phyloP scores from a whole-genome alignment of 2,888 invertebrate genomes.

The Anorthoa munda region DNA sequence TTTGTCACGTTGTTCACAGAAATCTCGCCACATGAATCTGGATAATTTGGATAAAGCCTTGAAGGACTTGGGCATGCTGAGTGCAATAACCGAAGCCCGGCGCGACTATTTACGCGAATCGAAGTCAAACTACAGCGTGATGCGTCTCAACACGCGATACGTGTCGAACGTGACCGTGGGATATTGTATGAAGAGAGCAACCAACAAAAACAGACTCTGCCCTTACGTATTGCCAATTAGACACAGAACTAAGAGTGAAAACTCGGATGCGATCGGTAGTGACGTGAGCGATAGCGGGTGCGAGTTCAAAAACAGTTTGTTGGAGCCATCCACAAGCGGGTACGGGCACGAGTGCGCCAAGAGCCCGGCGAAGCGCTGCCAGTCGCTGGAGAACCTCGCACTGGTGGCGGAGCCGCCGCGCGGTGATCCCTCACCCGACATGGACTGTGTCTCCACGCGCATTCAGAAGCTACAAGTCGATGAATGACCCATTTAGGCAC shows the following conservation, averaged over 20 bases:
- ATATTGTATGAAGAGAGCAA: slow-evolving; percentile 90
- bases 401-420: slow-evolving; percentile 82
- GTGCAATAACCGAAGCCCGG: slow-evolving; percentile 91
- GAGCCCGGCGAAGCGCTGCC: slow-evolving; percentile 90
- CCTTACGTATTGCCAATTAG: slow-evolving; percentile 91
- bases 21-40: slow-evolving; percentile 87
- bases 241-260: slow-evolving; percentile 92
- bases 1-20: slow-evolving; percentile 84
- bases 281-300: slow-evolving; percentile 80
- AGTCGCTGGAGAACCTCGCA: slow-evolving; percentile 91
- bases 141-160: slow-evolving; percentile 91
- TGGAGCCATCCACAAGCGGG: slow-evolving; percentile 87
- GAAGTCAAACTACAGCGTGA: slow-evolving; percentile 85
- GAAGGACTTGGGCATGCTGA: slow-evolving; percentile 92
- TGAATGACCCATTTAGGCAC: slow-evolving; percentile 81
- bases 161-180: slow-evolving; percentile 92
- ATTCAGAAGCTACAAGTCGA: slow-evolving; percentile 92
- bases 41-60: slow-evolving; percentile 91
- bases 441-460: slow-evolving; percentile 92
- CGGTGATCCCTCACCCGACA: slow-evolving; percentile 87
- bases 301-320: slow-evolving; percentile 80
- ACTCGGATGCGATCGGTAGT: slow-evolving; percentile 89
- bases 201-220: slow-evolving; percentile 90
- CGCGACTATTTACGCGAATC: slow-evolving; percentile 91
- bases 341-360: slow-evolving; percentile 76